A percentile compares a stretch with the other conserved stretches of the same genome.
Evolutionary conservation across 2,797 vertebrate species (phyloP).

Genomic region (Spatula clypeata): DNA sequence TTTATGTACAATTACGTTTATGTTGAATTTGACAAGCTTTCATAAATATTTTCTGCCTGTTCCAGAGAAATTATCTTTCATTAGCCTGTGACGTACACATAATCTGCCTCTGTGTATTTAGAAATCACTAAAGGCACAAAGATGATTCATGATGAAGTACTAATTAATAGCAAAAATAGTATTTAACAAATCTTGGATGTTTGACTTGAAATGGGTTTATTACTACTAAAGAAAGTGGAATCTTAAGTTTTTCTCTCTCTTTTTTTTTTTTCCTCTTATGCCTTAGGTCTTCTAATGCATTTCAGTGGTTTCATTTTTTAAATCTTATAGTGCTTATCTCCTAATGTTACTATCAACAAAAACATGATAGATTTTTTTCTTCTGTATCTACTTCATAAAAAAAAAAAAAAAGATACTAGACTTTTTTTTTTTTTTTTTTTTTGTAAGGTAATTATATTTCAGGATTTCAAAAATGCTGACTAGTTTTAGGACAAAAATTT

Average conservation of each 20-base stretch:
- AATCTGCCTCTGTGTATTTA: constrained; percentile 59
- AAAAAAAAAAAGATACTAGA: not conserved
- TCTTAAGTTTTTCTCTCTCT: constrained; percentile 27
- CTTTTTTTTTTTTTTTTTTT: not conserved
- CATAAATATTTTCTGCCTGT: not conserved
- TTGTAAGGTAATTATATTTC: not conserved
- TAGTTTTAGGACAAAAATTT: not conserved
- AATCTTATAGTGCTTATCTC: not conserved
- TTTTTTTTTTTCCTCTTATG: not conserved
- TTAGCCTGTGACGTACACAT: not conserved
- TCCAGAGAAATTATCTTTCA: not conserved
- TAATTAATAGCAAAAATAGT: constrained; percentile 84
- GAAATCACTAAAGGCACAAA: constrained; percentile 86
- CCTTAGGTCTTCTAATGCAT: not conserved
- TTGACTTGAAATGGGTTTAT: constrained; percentile 80
- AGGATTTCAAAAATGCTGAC: not conserved
- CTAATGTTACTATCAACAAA: not conserved
- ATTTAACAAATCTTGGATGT: constrained; percentile 85
- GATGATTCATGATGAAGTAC: constrained; percentile 80
- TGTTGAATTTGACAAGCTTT: not conserved
- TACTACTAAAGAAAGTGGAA: constrained; percentile 82
- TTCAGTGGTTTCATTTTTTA: not conserved
- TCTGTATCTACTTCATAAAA: not conserved
- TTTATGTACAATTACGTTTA: fast-evolving
- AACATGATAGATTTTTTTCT: not conserved